Evolutionary conservation across 2,113 vertebrate genomes (phyloP).

Genomic region (Heptranchias perlo): DNA sequence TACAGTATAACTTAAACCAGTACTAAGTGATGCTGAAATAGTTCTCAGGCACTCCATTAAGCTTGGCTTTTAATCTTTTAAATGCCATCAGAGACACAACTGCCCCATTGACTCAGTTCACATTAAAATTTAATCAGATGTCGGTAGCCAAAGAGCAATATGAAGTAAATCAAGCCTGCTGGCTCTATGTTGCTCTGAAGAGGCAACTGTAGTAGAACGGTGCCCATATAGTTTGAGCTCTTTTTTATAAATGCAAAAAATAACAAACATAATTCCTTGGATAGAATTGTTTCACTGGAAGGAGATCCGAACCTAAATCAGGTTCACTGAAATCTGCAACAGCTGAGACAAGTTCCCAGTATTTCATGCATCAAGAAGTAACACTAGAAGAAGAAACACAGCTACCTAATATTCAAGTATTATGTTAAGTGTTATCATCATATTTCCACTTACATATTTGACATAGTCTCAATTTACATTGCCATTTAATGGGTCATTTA

Average conservation of each 20-base stretch:
- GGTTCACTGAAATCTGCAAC: neutral
- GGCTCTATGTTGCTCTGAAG: neutral
- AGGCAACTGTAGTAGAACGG: neutral
- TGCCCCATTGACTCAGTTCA: slow-evolving; percentile 3
- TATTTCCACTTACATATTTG: slow-evolving; percentile 26
- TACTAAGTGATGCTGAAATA: neutral
- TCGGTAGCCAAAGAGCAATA: neutral
- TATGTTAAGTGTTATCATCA: slow-evolving; percentile 27
- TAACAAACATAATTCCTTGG: neutral
- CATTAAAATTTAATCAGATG: slow-evolving; percentile 5
- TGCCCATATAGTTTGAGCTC: neutral
- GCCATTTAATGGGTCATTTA: slow-evolving; percentile 46
- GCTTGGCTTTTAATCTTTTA: neutral
- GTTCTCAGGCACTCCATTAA: slow-evolving; percentile 18
- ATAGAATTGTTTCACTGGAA: neutral
- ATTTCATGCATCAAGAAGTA: slow-evolving; percentile 1
- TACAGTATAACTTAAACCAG: neutral
- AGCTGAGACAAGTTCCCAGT: neutral
- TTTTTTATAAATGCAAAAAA: neutral
- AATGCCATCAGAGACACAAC: neutral
- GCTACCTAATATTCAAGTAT: slow-evolving; percentile 4
- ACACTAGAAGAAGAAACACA: slow-evolving; percentile 7
- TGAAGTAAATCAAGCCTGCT: neutral
- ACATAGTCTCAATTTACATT: slow-evolving; percentile 14
- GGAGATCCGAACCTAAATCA: neutral